Base-by-base conservation (phyloP, 2,888 invertebrate genomes). In the Lasioglossum leucozonium region DNA sequence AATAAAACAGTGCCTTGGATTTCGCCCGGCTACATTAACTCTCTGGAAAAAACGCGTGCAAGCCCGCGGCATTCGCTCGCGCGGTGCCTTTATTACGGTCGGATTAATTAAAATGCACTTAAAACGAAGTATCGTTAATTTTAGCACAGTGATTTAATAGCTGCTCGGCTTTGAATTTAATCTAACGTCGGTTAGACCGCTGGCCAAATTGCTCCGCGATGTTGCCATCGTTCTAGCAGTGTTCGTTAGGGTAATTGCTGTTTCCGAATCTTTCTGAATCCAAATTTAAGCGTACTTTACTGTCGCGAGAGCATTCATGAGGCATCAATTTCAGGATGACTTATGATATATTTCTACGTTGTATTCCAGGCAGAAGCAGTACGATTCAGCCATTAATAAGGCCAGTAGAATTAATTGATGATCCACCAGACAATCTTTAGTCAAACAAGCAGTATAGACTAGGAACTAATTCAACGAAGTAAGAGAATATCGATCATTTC, bases 81-180 rank as follows among this genome's bases (percentile, higher is more conserved):
- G 78, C 58, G 26, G 47, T 62, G 74, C 76, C 78, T 83, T 87
- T 87, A 84, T 81, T 79, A 88, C 80, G 77, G 62, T 47, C 34
- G 84, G 85, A 89, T 90, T 90, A 90, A 90, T 90, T 90, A 90
- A 90, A 90, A 90, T 83, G 86, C 88, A 86, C 86, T 90, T 90
- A 87, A 85, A 58, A 80, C 84, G 80, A 77, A 72, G 78, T 79
- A 79, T 85, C 87, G 91, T 87, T 87, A 87, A 90, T 90, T 90
- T 89, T 73, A 55, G 72, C 77, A 67, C 44, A 67, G 81, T 86
- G 85, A 89, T 86, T 87, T 90, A 89, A 90, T 85, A 83, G 84
- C 71, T 72, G 69, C 76, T 75, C 26, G 30, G 73, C 79, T 81
- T 84, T 81, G 58, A 82, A 86, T 86, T 89, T 86, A 89, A 89